phyloP scores from a whole-genome alignment of 2,113 vertebrate species.

The Oncorhynchus keta region DNA sequence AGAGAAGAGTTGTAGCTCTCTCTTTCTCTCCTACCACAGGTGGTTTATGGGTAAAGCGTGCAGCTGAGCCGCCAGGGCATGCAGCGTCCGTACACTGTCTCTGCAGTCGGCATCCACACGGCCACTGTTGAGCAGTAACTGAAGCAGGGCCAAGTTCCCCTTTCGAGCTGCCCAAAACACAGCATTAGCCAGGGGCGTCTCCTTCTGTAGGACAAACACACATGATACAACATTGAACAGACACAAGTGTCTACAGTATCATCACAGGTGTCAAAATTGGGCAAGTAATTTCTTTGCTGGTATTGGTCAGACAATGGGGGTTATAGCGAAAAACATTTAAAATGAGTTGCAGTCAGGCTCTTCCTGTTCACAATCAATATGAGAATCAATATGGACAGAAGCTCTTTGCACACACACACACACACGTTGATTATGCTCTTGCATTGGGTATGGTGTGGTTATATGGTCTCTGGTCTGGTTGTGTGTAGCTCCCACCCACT shows the following conservation, averaged over 20 bases:
- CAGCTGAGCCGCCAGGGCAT: conserved; percentile 53
- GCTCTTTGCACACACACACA: neutral
- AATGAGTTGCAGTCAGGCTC: neutral
- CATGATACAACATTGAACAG: conserved; percentile 33
- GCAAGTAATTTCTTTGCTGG: neutral
- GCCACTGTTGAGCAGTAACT: conserved; percentile 93
- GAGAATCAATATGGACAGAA: neutral
- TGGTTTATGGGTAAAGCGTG: conserved; percentile 55
- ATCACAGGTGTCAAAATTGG: neutral
- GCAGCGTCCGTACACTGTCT: conserved; percentile 86
- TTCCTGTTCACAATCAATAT: neutral
- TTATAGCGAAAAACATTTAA: neutral
- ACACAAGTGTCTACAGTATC: neutral
- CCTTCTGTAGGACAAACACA: conserved; percentile 81
- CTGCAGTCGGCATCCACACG: conserved; percentile 96
- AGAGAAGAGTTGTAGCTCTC: conserved; percentile 18
- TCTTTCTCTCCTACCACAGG: conserved; percentile 52
- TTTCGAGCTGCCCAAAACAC: conserved; percentile 95
- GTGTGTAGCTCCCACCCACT: no score
- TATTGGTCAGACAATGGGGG: neutral
- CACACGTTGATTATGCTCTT: neutral
- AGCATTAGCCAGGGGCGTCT: conserved; percentile 95
- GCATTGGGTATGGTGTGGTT: no score
- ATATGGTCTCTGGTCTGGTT: no score
- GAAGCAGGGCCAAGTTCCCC: conserved; percentile 92